Evolutionary conservation across 2,797 vertebrate species (phyloP).

Genomic region (Ctenopoma multispine): DNA sequence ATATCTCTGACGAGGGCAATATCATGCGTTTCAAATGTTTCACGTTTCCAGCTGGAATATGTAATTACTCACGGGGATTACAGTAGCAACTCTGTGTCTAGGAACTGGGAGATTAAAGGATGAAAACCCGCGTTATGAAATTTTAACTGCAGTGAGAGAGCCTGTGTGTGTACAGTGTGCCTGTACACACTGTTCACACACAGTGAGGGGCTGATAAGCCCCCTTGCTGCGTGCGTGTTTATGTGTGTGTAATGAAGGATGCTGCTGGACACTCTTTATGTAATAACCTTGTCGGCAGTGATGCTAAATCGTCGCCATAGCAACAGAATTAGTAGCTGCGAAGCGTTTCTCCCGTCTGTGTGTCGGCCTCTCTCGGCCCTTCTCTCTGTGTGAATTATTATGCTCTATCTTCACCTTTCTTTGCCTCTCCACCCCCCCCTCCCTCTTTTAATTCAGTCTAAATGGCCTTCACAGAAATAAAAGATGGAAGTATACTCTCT

Average conservation of each 20-base stretch:
- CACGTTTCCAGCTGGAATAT: constrained; percentile 23
- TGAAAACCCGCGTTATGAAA: constrained; percentile 46
- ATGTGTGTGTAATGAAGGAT: constrained; percentile 41
- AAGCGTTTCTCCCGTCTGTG: constrained; percentile 2
- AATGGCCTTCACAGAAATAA: constrained; percentile 29
- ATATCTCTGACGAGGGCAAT: constrained; percentile 14
- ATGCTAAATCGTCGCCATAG: constrained; percentile 62
- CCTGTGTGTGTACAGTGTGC: background rate
- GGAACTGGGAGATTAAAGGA: constrained; percentile 44
- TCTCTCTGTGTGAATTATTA: constrained; percentile 27
- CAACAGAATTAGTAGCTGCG: constrained; percentile 51
- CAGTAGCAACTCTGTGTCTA: constrained; percentile 24
- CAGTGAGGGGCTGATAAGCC: constrained; percentile 9
- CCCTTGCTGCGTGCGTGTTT: constrained; percentile 10
- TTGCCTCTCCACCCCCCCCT: background rate
- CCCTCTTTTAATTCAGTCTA: constrained; percentile 34
- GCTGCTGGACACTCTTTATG: constrained; percentile 50
- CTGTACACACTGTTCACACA: background rate
- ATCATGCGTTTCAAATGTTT: constrained; percentile 21
- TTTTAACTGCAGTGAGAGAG: constrained; percentile 10
- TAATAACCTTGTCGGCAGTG: constrained; percentile 45
- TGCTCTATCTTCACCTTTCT: constrained; percentile 32
- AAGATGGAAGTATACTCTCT: constrained; percentile 18
- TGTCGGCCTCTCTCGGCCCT: constrained; percentile 1
- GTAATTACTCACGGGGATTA: constrained; percentile 57